phyloP scores from a whole-genome alignment of 1,140 invertebrate genomes.

The Leptinotarsa defecta region DNA sequence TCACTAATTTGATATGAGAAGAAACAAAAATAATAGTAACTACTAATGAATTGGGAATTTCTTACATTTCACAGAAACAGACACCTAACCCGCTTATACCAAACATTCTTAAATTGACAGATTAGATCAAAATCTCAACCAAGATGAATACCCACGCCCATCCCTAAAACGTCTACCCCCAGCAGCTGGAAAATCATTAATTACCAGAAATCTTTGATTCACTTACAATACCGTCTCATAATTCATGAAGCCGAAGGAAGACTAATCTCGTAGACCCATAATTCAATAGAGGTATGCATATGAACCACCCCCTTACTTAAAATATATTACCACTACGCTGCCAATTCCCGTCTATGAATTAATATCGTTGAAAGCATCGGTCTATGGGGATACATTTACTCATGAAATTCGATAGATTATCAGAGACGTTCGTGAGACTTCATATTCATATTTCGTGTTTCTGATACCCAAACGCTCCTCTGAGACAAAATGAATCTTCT shows the following conservation, averaged over 20 bases:
- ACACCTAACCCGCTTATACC: too few species aligned
- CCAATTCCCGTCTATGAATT: slow-evolving; percentile 17
- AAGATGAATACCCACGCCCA: background rate
- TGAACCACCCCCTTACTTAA: slow-evolving; percentile 10
- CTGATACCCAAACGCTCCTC: background rate
- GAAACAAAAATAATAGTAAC: too few species aligned
- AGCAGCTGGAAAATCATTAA: background rate
- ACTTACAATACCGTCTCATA: slow-evolving; percentile 11
- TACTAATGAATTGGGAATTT: too few species aligned
- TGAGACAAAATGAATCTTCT: too few species aligned
- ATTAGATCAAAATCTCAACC: background rate
- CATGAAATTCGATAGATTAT: slow-evolving; percentile 21
- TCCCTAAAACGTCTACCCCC: background rate
- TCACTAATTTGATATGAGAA: too few species aligned
- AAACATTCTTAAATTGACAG: too few species aligned
- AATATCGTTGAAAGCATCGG: slow-evolving; percentile 18
- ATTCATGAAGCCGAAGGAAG: background rate
- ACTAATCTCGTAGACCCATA: slow-evolving; percentile 13
- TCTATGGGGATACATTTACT: slow-evolving; percentile 13
- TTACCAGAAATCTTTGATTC: slow-evolving; percentile 8
- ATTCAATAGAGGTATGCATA: slow-evolving; percentile 18
- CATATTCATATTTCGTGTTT: background rate
- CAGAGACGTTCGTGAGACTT: background rate
- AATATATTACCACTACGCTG: slow-evolving; percentile 17
- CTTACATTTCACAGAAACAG: too few species aligned